Evolutionary conservation across 2,888 invertebrate species (phyloP).

Genomic region (Patella depressa): DNA sequence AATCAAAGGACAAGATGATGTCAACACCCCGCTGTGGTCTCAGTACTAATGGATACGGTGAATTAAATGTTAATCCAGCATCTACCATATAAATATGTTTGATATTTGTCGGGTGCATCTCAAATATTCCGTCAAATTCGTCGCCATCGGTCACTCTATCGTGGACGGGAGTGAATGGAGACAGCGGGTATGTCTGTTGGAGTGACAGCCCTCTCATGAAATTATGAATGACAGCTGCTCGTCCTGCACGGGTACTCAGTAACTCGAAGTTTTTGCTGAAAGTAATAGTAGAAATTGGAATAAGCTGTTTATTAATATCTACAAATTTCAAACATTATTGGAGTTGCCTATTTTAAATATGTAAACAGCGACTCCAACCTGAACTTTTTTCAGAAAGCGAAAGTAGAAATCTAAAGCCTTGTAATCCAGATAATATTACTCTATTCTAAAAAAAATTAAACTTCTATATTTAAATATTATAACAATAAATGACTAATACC

Average conservation of each 20-base stretch:
- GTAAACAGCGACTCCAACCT: too few species aligned
- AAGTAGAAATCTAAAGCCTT: too few species aligned
- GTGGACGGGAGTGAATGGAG: slow-evolving; percentile 66
- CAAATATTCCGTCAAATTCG: slow-evolving; percentile 70
- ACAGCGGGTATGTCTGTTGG: slow-evolving; percentile 69
- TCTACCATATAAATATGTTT: slow-evolving; percentile 73
- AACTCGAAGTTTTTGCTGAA: slow-evolving; percentile 61
- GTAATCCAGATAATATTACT: too few species aligned
- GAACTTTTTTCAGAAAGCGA: too few species aligned
- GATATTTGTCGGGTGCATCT: slow-evolving; percentile 69
- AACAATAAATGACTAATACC: too few species aligned
- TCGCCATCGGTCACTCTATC: slow-evolving; percentile 44
- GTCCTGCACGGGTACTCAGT: slow-evolving; percentile 70
- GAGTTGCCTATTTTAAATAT: too few species aligned
- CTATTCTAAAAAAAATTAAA: too few species aligned
- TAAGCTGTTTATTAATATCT: too few species aligned
- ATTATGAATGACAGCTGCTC: slow-evolving; percentile 72
- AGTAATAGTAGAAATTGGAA: slow-evolving; percentile 10
- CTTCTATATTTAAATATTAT: too few species aligned
- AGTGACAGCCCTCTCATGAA: slow-evolving; percentile 72
- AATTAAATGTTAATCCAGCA: slow-evolving; percentile 73
- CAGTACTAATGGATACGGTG: slow-evolving; percentile 72
- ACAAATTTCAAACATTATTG: too few species aligned
- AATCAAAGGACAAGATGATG: slow-evolving; percentile 72
- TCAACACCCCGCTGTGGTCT: slow-evolving; percentile 72